A percentile compares a stretch with the other conserved stretches of the same genome.
These are phyloP conservation scores for Gymnoscelis rufifasciata DNA, from an alignment of 2,888 invertebrate species.

Conservation along the genomic window DNA sequence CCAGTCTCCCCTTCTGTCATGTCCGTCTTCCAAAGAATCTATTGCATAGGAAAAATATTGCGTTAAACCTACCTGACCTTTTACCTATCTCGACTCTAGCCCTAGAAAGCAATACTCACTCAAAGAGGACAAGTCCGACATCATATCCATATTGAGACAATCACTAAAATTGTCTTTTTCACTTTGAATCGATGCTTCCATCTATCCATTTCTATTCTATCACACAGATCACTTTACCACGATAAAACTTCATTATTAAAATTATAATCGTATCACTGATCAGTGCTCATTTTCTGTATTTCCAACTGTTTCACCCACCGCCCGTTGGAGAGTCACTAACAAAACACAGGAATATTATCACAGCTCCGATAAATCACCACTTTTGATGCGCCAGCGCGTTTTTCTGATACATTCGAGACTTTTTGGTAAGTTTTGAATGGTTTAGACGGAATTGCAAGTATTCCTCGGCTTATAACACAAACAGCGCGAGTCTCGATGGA, in stretches of 20 bases:
- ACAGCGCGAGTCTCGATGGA: conserved; percentile 52
- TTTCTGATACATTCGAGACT: conserved; percentile 8
- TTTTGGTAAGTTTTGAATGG: conserved; percentile 19
- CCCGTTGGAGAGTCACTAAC: conserved; percentile 24
- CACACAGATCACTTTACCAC: conserved; percentile 27
- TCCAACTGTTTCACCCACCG: conserved; percentile 49
- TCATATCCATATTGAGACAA: conserved; percentile 63
- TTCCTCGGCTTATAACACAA: conserved; percentile 61
- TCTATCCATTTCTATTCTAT: conserved; percentile 65
- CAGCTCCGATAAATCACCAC: conserved; percentile 17
- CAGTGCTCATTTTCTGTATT: conserved; percentile 54
- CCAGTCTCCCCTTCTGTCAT: too few relatives aligned
- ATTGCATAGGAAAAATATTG: too few relatives aligned
- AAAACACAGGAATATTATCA: conserved; percentile 23
- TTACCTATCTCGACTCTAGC: conserved; percentile 10
- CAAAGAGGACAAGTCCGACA: conserved; percentile 60
- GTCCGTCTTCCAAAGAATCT: too few relatives aligned
- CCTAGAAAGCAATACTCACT: conserved; percentile 50
- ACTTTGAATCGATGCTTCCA: conserved; percentile 68
- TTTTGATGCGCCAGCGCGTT: background rate
- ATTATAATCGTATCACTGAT: conserved; percentile 34
- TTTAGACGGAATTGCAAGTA: conserved; percentile 26
- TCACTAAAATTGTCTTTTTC: conserved; percentile 58
- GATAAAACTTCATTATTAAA: conserved; percentile 35
- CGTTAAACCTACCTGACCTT: conserved; percentile 1